Conservation (phyloP, 2,888 invertebrate genomes). For the Polietes domitor region DNA sequence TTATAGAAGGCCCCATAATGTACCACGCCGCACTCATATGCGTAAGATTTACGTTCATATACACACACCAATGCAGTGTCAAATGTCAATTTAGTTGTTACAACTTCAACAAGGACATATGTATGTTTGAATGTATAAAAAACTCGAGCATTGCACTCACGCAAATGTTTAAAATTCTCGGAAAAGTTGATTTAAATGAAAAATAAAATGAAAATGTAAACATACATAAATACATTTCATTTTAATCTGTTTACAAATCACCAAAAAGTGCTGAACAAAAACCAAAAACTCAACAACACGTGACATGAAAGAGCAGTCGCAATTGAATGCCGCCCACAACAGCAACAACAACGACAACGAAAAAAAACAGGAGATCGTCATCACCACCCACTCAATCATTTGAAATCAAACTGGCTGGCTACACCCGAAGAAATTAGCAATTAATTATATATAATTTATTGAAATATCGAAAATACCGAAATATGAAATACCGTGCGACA, state of each 20-base stretch:
- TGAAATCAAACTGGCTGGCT: not conserved
- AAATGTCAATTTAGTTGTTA: conserved; percentile 39
- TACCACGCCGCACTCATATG: no score
- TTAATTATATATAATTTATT: no score
- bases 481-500: no score
- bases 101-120: conserved; percentile 19
- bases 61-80: not conserved
- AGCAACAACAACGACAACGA: not conserved
- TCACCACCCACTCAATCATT: not conserved
- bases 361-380: not conserved
- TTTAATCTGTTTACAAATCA: conserved; percentile 42
- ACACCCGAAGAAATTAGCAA: not conserved
- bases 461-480: no score
- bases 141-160: not conserved
- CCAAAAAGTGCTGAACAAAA: conserved; percentile 33
- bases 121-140: no score
- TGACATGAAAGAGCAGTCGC: not conserved
- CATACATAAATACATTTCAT: conserved; percentile 34
- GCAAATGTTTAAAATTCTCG: conserved; percentile 30
- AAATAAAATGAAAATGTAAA: conserved; percentile 24
- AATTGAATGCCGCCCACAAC: not conserved
- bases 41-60: not conserved
- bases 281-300: not conserved
- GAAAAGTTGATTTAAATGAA: conserved; percentile 34
- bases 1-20: no score